These are phyloP conservation scores for Patella vulgata DNA, from an alignment of 1,140 invertebrate genomes.

Conservation along the genomic window DNA sequence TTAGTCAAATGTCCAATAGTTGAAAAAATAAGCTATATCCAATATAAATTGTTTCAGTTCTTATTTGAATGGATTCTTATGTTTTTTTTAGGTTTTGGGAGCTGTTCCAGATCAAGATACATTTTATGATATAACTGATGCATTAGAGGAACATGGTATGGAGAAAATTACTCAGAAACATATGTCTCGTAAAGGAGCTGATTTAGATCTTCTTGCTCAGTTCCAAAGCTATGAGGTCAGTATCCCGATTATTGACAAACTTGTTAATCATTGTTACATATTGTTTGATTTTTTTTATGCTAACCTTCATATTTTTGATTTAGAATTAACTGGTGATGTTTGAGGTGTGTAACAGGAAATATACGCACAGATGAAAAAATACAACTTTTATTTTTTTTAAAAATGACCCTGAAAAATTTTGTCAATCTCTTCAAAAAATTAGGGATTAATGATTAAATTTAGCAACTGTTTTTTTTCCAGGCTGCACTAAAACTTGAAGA, in stretches of 20 bases:
- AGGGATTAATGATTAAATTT: too few species aligned
- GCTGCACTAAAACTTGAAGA: constrained; percentile 91
- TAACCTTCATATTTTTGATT: too few species aligned
- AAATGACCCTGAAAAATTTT: too few species aligned
- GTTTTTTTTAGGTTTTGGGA: constrained; percentile 77
- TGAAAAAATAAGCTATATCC: too few species aligned
- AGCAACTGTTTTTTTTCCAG: constrained; percentile 57
- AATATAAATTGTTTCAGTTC: too few species aligned
- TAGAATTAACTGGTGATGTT: too few species aligned
- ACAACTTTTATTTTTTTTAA: too few species aligned
- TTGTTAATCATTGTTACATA: constrained; percentile 10
- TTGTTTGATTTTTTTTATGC: too few species aligned
- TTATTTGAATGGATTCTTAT: too few species aligned
- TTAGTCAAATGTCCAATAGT: too few species aligned
- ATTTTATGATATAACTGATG: constrained; percentile 98
- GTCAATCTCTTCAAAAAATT: too few species aligned
- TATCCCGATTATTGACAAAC: background rate
- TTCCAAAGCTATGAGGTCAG: constrained; percentile 89
- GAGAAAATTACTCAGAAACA: constrained; percentile 90
- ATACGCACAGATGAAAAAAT: background rate
- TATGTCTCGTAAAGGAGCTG: constrained; percentile 81
- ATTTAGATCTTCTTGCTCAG: constrained; percentile 91
- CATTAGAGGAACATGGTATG: constrained; percentile 95
- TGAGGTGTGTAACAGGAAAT: background rate
- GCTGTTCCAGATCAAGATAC: constrained; percentile 96